phyloP scores from a whole-genome alignment of 2,888 invertebrate genomes.

The Dryocosmus kuriphilus region DNA sequence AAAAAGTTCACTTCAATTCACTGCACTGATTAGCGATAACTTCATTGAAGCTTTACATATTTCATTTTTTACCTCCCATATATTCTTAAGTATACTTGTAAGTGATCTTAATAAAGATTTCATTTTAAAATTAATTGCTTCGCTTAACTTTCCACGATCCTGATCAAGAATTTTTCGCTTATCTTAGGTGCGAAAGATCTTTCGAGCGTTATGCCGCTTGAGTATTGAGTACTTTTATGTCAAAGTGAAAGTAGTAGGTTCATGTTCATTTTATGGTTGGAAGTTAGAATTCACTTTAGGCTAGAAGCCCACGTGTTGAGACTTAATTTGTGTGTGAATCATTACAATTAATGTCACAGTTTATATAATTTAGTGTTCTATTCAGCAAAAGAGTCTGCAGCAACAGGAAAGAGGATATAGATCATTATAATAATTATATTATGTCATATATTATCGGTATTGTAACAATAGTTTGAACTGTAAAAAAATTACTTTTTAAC shows the following conservation, averaged over 20 bases:
- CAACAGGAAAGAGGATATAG: too few relatives aligned
- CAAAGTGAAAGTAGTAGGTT: constrained; percentile 37
- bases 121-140: not conserved
- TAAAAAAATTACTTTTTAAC: too few relatives aligned
- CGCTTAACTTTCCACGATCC: constrained; percentile 1
- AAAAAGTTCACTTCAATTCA: constrained; percentile 14
- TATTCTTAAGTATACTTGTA: not conserved
- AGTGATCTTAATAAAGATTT: constrained; percentile 24
- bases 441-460: too few relatives aligned
- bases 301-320: constrained; percentile 5
- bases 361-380: constrained; percentile 5
- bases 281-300: constrained; percentile 33
- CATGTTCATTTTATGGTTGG: constrained; percentile 14
- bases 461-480: too few relatives aligned
- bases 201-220: constrained; percentile 1
- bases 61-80: not conserved
- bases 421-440: too few relatives aligned
- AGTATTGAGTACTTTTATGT: constrained; percentile 30
- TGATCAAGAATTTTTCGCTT: not conserved
- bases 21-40: constrained; percentile 9
- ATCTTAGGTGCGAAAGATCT: constrained; percentile 22
- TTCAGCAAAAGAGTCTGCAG: not conserved
- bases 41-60: constrained; percentile 16
- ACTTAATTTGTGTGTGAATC: constrained; percentile 34
- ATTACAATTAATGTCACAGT: constrained; percentile 25